Conservation (phyloP, 2,888 invertebrate species). For the Drosophila silvestris region DNA sequence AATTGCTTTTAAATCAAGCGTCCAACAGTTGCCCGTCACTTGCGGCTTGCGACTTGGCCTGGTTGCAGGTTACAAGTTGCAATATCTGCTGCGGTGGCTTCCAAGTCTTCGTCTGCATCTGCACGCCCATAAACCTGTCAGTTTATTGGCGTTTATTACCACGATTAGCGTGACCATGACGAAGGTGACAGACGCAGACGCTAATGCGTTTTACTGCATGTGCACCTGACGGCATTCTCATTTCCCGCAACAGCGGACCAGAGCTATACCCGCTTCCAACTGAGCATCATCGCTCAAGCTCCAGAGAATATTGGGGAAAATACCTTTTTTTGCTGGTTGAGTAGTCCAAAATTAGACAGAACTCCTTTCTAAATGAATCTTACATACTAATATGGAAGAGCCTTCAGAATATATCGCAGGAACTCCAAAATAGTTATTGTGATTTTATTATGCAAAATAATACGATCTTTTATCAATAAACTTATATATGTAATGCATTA, state of each 20-base stretch:
- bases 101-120: slow-evolving; percentile 53
- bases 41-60: not conserved
- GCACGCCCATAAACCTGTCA: slow-evolving; percentile 77
- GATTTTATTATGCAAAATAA: not conserved
- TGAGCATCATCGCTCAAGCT: not conserved
- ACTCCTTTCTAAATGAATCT: not conserved
- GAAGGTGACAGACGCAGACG: slow-evolving; percentile 81
- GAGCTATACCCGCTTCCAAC: not conserved
- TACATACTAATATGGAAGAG: not conserved
- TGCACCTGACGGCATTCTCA: slow-evolving; percentile 21
- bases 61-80: slow-evolving; percentile 11
- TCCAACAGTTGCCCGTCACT: slow-evolving; percentile 28
- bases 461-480: not conserved
- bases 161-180: slow-evolving; percentile 81
- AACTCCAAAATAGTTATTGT: not conserved
- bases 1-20: slow-evolving; percentile 79
- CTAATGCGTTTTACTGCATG: slow-evolving; percentile 76
- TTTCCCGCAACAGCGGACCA: slow-evolving; percentile 8
- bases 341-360: not conserved
- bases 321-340: not conserved
- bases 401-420: not conserved
- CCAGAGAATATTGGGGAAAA: not conserved
- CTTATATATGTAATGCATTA: not conserved
- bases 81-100: slow-evolving; percentile 49
- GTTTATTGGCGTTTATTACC: slow-evolving; percentile 80